Evolutionary conservation across 2,797 vertebrate genomes (phyloP).

Genomic region (Neosilurus mollespiculum): DNA sequence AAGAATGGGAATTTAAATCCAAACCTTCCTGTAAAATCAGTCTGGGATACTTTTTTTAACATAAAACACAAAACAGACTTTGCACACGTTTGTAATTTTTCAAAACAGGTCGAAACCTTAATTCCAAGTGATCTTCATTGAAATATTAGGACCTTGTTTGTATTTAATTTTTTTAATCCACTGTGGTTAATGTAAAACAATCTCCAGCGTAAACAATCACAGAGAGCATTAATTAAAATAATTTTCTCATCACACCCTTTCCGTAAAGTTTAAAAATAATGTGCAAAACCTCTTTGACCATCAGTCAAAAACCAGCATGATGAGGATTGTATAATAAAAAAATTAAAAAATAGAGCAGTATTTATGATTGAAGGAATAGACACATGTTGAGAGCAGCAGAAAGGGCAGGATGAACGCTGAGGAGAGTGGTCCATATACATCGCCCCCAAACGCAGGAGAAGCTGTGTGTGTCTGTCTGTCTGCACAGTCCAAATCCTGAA

Average conservation of each 20-base stretch:
- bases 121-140: neutral
- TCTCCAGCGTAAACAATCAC: neutral
- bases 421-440: neutral
- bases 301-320: conserved; percentile 27
- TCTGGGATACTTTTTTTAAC: neutral
- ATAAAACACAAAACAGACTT: neutral
- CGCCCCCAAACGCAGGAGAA: conserved; percentile 33
- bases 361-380: neutral
- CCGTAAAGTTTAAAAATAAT: neutral
- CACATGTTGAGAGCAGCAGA: conserved; percentile 24
- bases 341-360: neutral
- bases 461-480: conserved; percentile 17
- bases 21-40: neutral
- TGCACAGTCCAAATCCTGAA: conserved; percentile 29
- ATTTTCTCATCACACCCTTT: neutral
- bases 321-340: neutral
- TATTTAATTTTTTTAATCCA: neutral
- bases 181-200: neutral
- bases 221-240: neutral
- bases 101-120: neutral
- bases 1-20: neutral
- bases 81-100: neutral
- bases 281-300: conserved; percentile 39
- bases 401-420: neutral
- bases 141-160: conserved; percentile 1